Base-by-base conservation (phyloP, 1,140 invertebrate genomes). In the Drosophila malerkotliana region DNA sequence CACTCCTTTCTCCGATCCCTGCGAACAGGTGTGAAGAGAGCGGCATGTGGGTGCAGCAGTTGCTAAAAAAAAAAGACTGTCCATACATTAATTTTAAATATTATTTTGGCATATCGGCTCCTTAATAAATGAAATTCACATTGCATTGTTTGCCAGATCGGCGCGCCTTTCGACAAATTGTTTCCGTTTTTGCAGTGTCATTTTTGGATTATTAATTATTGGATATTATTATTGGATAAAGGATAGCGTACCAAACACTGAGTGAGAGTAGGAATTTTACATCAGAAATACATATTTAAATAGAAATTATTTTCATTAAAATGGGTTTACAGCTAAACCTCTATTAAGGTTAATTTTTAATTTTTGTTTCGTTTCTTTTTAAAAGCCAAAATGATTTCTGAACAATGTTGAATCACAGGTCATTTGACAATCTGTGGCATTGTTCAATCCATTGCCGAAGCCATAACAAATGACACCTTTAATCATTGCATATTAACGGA, bases 401-500 rank as follows among this genome's bases (percentile, higher is more conserved):
- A 28, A 37, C 34, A 12, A 37, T 37, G 4, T 24, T 24, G 51
- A 54, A 54, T 68, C 58, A 12, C 60, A 15, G 6, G 7, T 15
- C 54, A 28, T 34, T 73, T 37, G 45, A 9, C 37, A 34, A 54
- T 45, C 28, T 14, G 26, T 51, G 37, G 26, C 69, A 45, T 30
- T 51, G 52, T 30, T 32, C 56, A 39, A 73, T 56, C 41, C 60
- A 49, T 66, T 54, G 66, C 52, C 41, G 53, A 75, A 75, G 21
- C 69, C 72, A 63, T 83, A 88, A 87, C 62, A 87, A 87, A 87
- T 88, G 84, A 83, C 79, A 87, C 79, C 82, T 88, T 87, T 69
- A 88, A 87, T 88, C 82, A 88, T 88, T 83, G 83, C 82, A 87
- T 87, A 88, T 87, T 88, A 83, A 88, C 72, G 69, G 63, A 64